Percentiles rank a stretch among this genome's conserved stretches.
These are phyloP conservation scores for Drusus annulatus DNA, from an alignment of 1,140 invertebrate genomes.

Conservation along the genomic window DNA sequence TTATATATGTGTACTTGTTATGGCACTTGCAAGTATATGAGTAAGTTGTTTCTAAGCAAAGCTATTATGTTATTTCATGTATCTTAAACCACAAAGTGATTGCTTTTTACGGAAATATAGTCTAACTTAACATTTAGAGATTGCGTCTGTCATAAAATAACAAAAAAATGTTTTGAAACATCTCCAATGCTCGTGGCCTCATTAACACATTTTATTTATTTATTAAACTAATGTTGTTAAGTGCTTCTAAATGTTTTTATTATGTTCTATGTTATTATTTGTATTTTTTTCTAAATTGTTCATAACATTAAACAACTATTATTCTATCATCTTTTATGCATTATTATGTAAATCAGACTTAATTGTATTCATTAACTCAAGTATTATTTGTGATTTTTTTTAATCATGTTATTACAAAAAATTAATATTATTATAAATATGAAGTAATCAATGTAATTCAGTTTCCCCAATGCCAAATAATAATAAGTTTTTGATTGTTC, in stretches of 20 bases:
- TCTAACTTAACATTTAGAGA: background rate
- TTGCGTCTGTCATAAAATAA: slow-evolving; percentile 24
- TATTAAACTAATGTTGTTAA: slow-evolving; percentile 29
- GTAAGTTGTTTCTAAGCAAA: too few relatives aligned
- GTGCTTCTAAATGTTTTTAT: slow-evolving; percentile 38
- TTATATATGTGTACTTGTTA: too few relatives aligned
- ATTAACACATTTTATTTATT: slow-evolving; percentile 52
- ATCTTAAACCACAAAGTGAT: too few relatives aligned
- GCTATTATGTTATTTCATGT: too few relatives aligned
- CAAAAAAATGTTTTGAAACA: slow-evolving; percentile 48
- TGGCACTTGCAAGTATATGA: too few relatives aligned
- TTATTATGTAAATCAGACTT: background rate
- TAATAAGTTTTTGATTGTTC: too few relatives aligned
- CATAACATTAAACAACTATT: background rate
- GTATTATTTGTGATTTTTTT: background rate
- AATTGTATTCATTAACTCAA: background rate
- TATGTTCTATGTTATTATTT: slow-evolving; percentile 6
- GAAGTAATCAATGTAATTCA: too few relatives aligned
- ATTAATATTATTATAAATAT: too few relatives aligned
- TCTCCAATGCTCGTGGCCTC: slow-evolving; percentile 57
- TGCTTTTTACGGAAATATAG: too few relatives aligned
- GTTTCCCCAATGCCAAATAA: too few relatives aligned
- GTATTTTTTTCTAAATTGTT: slow-evolving; percentile 1
- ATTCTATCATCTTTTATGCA: background rate
- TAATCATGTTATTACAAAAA: background rate